Evolutionary conservation across 2,797 vertebrate genomes (phyloP), one percentile per base, ranked within the genome.

Genomic region (Coracias cyanogaster): DNA sequence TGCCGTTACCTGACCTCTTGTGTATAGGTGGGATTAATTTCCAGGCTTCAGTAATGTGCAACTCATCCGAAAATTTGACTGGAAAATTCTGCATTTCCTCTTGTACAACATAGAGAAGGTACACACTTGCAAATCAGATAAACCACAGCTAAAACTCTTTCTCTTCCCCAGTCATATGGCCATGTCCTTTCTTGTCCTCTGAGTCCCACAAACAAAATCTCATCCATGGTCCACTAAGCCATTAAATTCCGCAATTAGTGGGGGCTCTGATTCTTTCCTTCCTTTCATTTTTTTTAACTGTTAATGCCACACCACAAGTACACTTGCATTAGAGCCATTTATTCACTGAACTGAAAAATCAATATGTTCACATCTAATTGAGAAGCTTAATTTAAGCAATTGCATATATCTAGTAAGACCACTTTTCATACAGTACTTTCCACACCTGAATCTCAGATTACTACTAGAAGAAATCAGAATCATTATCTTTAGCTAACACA

Each of bases 301-400:
- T 64, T 92, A 95, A 92, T 89, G 43, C 25, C 67, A 77, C 51
- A 90, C 86, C 86, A 67, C 78, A 94, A 93, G 54, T 70, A 84
- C 39, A 37, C 73, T 92, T 7, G 2, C 90, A 87, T 95, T 96
- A 89, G 39, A 86, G 83, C 39, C 3, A 8, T 62, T 95, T 94
- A 52, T 82, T 94, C 82, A 84, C 52, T 83, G 60, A 84, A 92
- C 55, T 79, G 92, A 90, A 95, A 96, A 97, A 97, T 95, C 74
- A 0, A 92, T 96, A 35, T 28, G 12, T 73, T 95, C 83, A n/a
- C 60, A 16, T 91, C 48, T 82, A 90, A 90, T 55, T 82, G 83
- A 85, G 55, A 92, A 57, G 25, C 19, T 77, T 89, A 90, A 93
- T 93, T 92, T 84, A 39, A 92, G 64, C 52, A 86, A 35, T 49